Evolutionary conservation across 53 echinoderm and acorn worm species (phyloP).

Genomic region (Henricia sp.): DNA sequence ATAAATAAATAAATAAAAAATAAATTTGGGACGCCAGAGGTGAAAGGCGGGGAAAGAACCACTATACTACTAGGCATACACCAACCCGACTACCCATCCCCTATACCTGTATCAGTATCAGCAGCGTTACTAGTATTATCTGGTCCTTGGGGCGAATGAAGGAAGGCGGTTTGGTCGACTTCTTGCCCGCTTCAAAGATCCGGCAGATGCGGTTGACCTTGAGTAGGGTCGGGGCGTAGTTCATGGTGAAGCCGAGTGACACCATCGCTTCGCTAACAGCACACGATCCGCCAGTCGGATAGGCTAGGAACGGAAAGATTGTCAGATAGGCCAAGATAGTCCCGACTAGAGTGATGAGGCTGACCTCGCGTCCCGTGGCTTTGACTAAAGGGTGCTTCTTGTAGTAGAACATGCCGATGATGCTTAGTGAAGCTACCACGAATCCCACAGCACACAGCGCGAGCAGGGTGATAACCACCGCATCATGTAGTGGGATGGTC

Average conservation of each 20-base stretch:
- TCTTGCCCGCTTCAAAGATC: constrained; percentile 57
- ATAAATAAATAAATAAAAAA: too few relatives aligned
- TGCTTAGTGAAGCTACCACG: background rate
- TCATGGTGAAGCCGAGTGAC: constrained; percentile 19
- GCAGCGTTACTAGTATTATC: background rate
- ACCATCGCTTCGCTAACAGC: background rate
- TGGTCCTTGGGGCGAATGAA: constrained; percentile 52
- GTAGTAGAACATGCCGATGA: constrained; percentile 14
- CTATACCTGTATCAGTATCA: constrained; percentile 12
- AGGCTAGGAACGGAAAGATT: constrained; percentile 28
- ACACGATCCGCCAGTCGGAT: constrained; percentile 40
- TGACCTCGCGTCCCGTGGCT: constrained; percentile 66
- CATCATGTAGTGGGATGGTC: background rate
- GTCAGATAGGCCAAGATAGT: constrained; percentile 50
- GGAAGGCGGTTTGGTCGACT: constrained; percentile 38
- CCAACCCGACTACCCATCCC: too few relatives aligned
- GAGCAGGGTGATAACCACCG: constrained; percentile 18
- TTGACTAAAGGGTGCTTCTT: constrained; percentile 59
- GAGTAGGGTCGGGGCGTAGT: constrained; percentile 31
- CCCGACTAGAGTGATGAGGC: constrained; percentile 48
- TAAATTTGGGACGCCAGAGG: too few relatives aligned
- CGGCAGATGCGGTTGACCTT: constrained; percentile 61
- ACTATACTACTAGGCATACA: too few relatives aligned
- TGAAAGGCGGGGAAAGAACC: too few relatives aligned
- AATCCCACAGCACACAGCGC: too few relatives aligned